phyloP scores from a whole-genome alignment of 2,113 vertebrate genomes.

The Heterotilapia buettikoferi region DNA sequence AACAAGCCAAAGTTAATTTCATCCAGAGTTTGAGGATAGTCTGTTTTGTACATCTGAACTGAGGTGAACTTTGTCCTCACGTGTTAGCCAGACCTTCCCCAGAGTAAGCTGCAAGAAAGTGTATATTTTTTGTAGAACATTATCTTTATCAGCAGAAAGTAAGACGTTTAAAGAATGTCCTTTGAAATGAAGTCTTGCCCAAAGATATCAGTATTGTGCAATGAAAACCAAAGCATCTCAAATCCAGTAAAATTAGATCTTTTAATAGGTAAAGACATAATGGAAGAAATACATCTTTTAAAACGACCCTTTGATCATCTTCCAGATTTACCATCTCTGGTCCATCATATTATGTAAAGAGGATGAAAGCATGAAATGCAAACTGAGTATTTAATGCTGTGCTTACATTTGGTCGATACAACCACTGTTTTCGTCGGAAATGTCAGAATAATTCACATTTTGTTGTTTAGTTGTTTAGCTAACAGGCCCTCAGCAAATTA shows the following conservation, averaged over 20 bases:
- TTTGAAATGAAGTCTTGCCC: background rate
- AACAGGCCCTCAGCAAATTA: background rate
- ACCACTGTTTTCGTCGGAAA: background rate
- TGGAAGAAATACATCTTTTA: background rate
- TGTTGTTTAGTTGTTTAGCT: background rate
- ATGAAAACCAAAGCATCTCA: background rate
- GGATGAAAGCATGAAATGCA: background rate
- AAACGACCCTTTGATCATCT: background rate
- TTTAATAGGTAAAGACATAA: background rate
- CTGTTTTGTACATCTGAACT: background rate
- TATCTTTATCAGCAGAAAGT: background rate
- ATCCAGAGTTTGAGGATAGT: background rate
- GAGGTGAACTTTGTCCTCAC: background rate
- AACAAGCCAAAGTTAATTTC: background rate
- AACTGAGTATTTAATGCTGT: background rate
- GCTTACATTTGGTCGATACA: background rate
- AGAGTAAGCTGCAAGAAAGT: background rate
- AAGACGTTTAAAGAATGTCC: fast-evolving
- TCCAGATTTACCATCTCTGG: background rate
- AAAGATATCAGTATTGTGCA: background rate
- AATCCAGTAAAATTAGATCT: background rate
- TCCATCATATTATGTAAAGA: background rate
- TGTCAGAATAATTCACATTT: background rate
- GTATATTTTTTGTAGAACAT: background rate
- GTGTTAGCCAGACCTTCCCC: background rate